These are phyloP conservation scores for Archilochus colubris DNA, from an alignment of 2,113 vertebrate species.

Conservation along the genomic window DNA sequence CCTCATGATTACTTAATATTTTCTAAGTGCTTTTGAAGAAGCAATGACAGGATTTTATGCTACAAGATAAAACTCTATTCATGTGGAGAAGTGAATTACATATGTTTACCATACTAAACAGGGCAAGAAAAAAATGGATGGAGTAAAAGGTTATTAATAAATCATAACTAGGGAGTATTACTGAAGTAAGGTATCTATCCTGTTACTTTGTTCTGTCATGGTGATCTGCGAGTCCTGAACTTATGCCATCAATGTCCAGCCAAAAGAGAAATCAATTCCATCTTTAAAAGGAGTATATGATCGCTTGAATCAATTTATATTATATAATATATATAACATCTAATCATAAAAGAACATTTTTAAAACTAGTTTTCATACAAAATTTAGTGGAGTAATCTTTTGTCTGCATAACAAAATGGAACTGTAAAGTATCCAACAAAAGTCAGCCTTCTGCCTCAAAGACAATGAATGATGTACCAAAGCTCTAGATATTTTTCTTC, in stretches of 20 bases:
- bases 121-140: conserved; percentile 39
- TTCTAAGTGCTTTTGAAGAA: conserved; percentile 65
- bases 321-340: neutral
- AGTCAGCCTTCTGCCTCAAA: neutral
- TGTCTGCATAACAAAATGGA: neutral
- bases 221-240: neutral
- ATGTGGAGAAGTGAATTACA: conserved; percentile 60
- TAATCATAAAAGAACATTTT: neutral
- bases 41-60: conserved; percentile 53
- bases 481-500: neutral
- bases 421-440: neutral
- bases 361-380: neutral
- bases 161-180: neutral
- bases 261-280: neutral
- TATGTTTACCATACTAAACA: conserved; percentile 70
- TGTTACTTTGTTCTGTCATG: neutral
- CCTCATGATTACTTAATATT: conserved; percentile 69
- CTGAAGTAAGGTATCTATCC: conserved; percentile 1
- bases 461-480: neutral
- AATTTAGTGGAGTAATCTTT: neutral
- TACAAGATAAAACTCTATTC: conserved; percentile 59
- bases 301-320: neutral
- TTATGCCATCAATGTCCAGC: neutral
- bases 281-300: neutral
- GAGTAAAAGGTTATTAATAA: conserved; percentile 35